phyloP scores from a whole-genome alignment of 1,140 invertebrate species.

The Mesaphorura yosii region DNA sequence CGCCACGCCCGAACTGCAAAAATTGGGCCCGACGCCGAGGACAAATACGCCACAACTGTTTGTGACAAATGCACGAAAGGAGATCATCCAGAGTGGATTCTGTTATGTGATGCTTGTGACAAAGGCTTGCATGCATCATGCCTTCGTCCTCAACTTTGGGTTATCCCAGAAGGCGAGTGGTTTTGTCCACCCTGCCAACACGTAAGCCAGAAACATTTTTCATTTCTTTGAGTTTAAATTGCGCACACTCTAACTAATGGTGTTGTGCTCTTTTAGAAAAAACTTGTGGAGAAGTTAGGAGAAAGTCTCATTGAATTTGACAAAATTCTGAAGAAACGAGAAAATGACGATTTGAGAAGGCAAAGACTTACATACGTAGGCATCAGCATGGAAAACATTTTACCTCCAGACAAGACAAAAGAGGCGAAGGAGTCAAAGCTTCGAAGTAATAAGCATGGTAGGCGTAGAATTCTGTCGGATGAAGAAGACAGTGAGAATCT shows the following conservation, averaged over 20 bases:
- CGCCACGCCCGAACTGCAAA: slow-evolving; percentile 53
- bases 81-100: slow-evolving; percentile 90
- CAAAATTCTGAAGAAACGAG: slow-evolving; percentile 41
- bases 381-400: slow-evolving; percentile 62
- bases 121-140: slow-evolving; percentile 90
- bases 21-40: slow-evolving; percentile 37
- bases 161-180: slow-evolving; percentile 94
- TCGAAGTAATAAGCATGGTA: slow-evolving; percentile 16
- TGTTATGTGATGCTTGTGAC: slow-evolving; percentile 89
- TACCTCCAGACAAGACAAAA: slow-evolving; percentile 35
- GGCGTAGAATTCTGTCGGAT: slow-evolving; percentile 10
- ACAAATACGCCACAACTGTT: slow-evolving; percentile 44
- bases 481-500: slow-evolving; percentile 8
- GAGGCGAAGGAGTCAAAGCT: slow-evolving; percentile 30
- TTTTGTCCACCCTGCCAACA: slow-evolving; percentile 92
- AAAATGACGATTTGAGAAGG: slow-evolving; percentile 55
- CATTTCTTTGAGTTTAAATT: not conserved
- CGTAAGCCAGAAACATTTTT: slow-evolving; percentile 36
- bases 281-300: slow-evolving; percentile 58
- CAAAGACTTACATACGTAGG: slow-evolving; percentile 62
- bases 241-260: too few species aligned
- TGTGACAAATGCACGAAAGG: slow-evolving; percentile 77
- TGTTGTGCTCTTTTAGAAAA: slow-evolving; percentile 43
- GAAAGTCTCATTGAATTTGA: slow-evolving; percentile 42
- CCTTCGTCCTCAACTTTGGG: slow-evolving; percentile 72